Evolutionary conservation across 2,797 vertebrate genomes (phyloP).

Genomic region (Tragelaphus oryx): DNA sequence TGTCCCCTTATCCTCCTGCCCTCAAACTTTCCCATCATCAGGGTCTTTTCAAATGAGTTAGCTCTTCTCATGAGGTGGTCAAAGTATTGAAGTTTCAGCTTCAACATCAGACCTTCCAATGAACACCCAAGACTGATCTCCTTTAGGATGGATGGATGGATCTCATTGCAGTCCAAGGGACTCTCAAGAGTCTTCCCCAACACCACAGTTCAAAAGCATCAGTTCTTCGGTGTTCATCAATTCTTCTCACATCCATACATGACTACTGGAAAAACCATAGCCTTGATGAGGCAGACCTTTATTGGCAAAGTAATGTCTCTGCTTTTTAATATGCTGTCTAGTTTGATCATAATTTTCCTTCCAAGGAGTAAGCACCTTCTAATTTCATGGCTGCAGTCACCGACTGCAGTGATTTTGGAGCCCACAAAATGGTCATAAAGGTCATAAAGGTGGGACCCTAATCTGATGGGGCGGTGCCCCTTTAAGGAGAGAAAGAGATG

Average conservation of each 20-base stretch:
- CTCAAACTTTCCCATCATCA: neutral
- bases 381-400: neutral
- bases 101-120: neutral
- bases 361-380: neutral
- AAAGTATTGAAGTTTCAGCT: neutral
- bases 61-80: neutral
- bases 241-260: neutral
- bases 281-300: rapidly evolving
- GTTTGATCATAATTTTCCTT: neutral
- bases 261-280: neutral
- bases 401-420: neutral
- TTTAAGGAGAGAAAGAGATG: neutral
- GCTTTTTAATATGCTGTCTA: neutral
- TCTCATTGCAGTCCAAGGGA: neutral
- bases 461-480: rapidly evolving
- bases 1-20: neutral
- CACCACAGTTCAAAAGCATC: neutral
- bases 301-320: neutral
- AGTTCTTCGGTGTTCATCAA: rapidly evolving
- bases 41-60: neutral
- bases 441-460: neutral
- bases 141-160: neutral
- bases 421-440: neutral
- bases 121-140: neutral
- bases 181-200: neutral